Evolutionary conservation across 2,797 vertebrate species (phyloP).

Genomic region (Accipiter badius): DNA sequence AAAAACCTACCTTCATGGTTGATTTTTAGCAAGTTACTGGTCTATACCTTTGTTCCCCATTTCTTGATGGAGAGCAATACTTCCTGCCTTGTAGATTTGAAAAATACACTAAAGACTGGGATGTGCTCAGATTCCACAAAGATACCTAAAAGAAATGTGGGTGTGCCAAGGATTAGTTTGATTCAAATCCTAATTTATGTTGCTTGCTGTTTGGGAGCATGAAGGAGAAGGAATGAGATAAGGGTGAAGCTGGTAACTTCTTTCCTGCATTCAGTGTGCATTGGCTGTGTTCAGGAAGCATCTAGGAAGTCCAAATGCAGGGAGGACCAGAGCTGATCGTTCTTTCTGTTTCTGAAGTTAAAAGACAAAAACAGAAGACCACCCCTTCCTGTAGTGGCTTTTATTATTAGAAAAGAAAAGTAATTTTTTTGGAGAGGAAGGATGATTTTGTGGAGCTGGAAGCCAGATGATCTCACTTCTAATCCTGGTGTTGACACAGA

Average conservation of each 20-base stretch:
- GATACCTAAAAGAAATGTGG: neutral
- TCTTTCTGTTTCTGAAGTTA: conserved; percentile 7
- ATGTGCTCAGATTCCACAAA: neutral
- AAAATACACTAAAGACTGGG: neutral
- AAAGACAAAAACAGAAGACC: conserved; percentile 9
- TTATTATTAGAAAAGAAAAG: conserved; percentile 44
- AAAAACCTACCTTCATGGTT: neutral
- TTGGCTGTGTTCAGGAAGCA: neutral
- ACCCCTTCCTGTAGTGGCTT: conserved; percentile 14
- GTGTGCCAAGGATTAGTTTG: neutral
- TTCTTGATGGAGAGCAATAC: neutral
- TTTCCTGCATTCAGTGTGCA: neutral
- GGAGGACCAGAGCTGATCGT: neutral
- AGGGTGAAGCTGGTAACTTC: neutral
- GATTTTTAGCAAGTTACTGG: neutral
- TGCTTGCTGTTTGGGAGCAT: neutral
- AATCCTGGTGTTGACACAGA: conserved; percentile 29
- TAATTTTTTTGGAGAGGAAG: neutral
- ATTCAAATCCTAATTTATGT: neutral
- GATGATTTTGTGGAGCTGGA: conserved; percentile 39
- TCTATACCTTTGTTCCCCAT: neutral
- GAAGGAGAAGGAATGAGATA: neutral
- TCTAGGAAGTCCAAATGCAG: neutral
- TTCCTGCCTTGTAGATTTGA: neutral
- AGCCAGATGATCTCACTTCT: conserved; percentile 43